Conservation (phyloP, 1,140 invertebrate genomes). For the Thaumetopoea pityocampa region DNA sequence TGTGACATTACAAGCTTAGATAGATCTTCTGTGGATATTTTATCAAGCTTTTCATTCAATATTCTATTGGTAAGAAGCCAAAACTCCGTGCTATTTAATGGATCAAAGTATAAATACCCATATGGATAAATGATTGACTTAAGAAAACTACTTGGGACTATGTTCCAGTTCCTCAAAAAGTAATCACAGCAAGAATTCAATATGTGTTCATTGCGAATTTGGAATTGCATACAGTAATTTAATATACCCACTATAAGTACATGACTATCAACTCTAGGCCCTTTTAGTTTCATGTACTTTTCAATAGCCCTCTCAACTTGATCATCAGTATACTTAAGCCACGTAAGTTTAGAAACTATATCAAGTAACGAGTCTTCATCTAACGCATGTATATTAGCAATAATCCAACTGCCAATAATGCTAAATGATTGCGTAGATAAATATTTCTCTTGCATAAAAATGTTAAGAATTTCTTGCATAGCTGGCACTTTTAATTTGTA, state of each 20-base stretch:
- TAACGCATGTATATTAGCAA: conserved; percentile 78
- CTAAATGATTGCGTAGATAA: conserved; percentile 67
- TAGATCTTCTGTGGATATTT: conserved; percentile 78
- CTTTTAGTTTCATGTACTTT: conserved; percentile 78
- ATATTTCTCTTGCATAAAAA: conserved; percentile 60
- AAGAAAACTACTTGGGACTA: conserved; percentile 75
- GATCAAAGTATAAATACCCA: conserved; percentile 80
- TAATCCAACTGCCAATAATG: conserved; percentile 78
- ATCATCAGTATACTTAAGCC: conserved; percentile 74
- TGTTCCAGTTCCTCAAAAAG: conserved; percentile 73
- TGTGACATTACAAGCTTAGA: conserved; percentile 80
- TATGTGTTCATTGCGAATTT: conserved; percentile 77
- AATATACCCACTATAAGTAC: conserved; percentile 78
- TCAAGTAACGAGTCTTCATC: conserved; percentile 78
- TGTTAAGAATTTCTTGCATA: conserved; percentile 77
- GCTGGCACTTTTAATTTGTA: conserved; percentile 75
- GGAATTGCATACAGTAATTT: conserved; percentile 79
- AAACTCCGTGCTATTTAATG: conserved; percentile 75
- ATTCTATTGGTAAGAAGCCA: conserved; percentile 78
- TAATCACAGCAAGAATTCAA: conserved; percentile 78
- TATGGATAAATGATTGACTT: conserved; percentile 79
- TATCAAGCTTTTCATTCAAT: conserved; percentile 78
- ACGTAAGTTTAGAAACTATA: conserved; percentile 77
- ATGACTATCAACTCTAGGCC: conserved; percentile 70
- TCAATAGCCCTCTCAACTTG: conserved; percentile 78